Conservation (phyloP, 2,888 invertebrate species). For the Cantharis nigra region DNA sequence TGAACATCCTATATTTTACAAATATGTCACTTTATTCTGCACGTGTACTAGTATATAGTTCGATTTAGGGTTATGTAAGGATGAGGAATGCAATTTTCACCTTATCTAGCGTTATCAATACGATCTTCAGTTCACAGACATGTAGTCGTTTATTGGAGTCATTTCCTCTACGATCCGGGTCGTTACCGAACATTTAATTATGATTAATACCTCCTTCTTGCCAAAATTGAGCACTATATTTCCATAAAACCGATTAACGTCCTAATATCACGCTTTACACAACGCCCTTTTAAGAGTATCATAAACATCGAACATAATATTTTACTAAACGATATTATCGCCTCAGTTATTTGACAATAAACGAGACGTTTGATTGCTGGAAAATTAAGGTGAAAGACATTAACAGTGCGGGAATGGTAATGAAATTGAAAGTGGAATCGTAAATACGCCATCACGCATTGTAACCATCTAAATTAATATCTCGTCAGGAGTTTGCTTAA, state of each 20-base stretch:
- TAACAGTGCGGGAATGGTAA: slow-evolving; percentile 41
- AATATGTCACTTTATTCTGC: slow-evolving; percentile 19
- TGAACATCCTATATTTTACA: slow-evolving; percentile 16
- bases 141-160: slow-evolving; percentile 52
- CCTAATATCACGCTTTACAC: slow-evolving; percentile 54
- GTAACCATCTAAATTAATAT: background rate
- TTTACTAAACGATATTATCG: slow-evolving; percentile 42
- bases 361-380: slow-evolving; percentile 46
- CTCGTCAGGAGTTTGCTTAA: background rate
- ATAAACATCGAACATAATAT: slow-evolving; percentile 44
- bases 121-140: slow-evolving; percentile 50
- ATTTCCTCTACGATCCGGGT: slow-evolving; percentile 48
- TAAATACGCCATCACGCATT: slow-evolving; percentile 40
- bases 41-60: slow-evolving; percentile 32
- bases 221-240: slow-evolving; percentile 63
- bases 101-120: slow-evolving; percentile 50
- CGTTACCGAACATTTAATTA: slow-evolving; percentile 54
- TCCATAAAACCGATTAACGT: slow-evolving; percentile 64
- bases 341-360: slow-evolving; percentile 49
- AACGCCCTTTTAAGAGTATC: slow-evolving; percentile 46
- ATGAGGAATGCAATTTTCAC: slow-evolving; percentile 52
- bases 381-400: slow-evolving; percentile 40
- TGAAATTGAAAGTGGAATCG: slow-evolving; percentile 45
- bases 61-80: slow-evolving; percentile 39
- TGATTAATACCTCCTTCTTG: slow-evolving; percentile 51